Percentiles rank a stretch among this genome's conserved stretches.
Conservation (phyloP, 2,113 vertebrate species). For the Condylura cristata region DNA sequence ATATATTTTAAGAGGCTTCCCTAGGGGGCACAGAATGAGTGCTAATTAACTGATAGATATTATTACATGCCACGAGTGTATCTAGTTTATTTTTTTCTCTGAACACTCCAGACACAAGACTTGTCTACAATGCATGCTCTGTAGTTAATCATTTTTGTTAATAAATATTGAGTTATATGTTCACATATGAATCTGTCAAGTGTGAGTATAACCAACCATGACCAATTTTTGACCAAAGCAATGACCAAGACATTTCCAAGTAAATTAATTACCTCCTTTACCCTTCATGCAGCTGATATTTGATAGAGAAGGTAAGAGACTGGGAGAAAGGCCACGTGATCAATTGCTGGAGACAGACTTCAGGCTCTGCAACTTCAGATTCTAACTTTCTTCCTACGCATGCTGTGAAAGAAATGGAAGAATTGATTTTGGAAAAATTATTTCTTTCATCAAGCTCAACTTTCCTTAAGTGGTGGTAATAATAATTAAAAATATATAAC, state of each 20-base stretch:
- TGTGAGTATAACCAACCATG: not conserved
- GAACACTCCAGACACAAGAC: not conserved
- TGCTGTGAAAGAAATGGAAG: no score
- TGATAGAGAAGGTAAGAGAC: not conserved
- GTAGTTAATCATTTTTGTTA: not conserved
- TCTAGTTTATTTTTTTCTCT: not conserved
- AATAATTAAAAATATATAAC: not conserved
- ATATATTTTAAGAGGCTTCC: not conserved
- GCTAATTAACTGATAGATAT: not conserved
- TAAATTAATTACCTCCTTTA: not conserved
- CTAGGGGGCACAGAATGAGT: not conserved
- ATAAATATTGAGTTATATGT: not conserved
- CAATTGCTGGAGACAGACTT: not conserved
- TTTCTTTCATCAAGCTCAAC: not conserved
- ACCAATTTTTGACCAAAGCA: not conserved
- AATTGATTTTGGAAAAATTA: not conserved
- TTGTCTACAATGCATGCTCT: not conserved
- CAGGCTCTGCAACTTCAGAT: not conserved
- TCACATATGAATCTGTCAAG: not conserved
- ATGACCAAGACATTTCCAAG: not conserved
- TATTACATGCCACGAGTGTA: not conserved
- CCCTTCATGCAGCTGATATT: accelerated
- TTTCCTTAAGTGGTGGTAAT: not conserved
- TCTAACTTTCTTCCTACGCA: not conserved
- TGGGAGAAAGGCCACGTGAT: accelerated